A percentile compares a stretch with the other conserved stretches of the same genome.
phyloP scores from a whole-genome alignment of 2,888 invertebrate species.

The Clepsis dumicolana region DNA sequence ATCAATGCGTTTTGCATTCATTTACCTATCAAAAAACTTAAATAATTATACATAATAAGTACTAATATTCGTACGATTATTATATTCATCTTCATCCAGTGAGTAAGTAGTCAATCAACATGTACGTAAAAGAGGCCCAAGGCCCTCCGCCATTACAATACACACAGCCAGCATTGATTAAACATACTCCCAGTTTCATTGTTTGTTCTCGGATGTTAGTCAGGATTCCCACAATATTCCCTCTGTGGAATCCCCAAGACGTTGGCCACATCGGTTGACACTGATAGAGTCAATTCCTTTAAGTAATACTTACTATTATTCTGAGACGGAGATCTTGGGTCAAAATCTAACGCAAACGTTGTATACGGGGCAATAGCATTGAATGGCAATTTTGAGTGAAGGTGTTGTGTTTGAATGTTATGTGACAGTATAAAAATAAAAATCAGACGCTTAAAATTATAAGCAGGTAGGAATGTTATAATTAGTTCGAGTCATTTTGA shows the following conservation, averaged over 20 bases:
- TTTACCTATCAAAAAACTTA: too few relatives aligned
- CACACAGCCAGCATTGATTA: neutral
- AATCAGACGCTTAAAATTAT: too few relatives aligned
- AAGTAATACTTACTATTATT: neutral
- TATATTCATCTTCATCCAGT: too few relatives aligned
- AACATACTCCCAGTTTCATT: neutral
- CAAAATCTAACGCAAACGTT: neutral
- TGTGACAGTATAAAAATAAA: too few relatives aligned
- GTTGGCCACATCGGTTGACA: conserved; percentile 21
- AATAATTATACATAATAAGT: too few relatives aligned
- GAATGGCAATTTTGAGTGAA: neutral
- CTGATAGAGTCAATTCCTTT: conserved; percentile 9
- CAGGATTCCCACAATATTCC: conserved; percentile 17
- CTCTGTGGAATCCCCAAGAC: conserved; percentile 23
- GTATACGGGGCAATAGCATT: neutral
- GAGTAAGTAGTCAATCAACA: too few relatives aligned
- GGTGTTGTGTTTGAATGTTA: neutral
- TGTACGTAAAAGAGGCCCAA: too few relatives aligned
- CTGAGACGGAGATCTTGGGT: neutral
- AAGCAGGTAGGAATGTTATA: too few relatives aligned
- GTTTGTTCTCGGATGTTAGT: neutral
- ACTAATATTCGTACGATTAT: too few relatives aligned
- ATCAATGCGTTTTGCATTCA: too few relatives aligned
- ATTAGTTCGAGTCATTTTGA: too few relatives aligned
- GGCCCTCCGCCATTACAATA: neutral